Evolutionary conservation across 1,140 invertebrate genomes (phyloP), one percentile per base, ranked within the genome.

Genomic region (Lordiphosa mommai): DNA sequence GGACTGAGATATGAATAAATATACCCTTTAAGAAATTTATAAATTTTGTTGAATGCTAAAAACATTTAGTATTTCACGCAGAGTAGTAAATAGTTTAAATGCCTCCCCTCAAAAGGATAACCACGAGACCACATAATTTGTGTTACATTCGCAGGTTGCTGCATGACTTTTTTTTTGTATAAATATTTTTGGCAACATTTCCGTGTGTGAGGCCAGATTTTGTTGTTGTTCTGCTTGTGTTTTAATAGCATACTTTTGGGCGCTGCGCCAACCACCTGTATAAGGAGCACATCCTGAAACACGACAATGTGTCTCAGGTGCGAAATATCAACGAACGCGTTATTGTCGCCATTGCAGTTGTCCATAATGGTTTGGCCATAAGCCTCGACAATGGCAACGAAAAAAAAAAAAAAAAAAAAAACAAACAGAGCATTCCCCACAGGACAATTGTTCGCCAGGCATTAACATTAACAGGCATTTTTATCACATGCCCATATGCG

Each of bases 341-440:
- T 74, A 80, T 82, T 82, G 61, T 67, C 66, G 66, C 70, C 76
- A 80, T 80, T 82, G 76, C 74, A 80, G 74, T 82, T 80, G 71
- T 74, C 71, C 74, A 80, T 74, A 74, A 82, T 82, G 74, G 76
- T 55, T 67, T 63, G 59, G 48, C 70, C 76, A 66, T 74, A 82
- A 79, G 74, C 74, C 57, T 10, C 57, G 36, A 27, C 72, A 65
- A 61, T 49, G 41, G 57, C 27, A 48, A 23, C 20, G 6, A 5
- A 6, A 23, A 23, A 1, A 23, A 23, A 17, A 23, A 23, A 1
- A 23, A 23, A 17, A 3, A 23, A 23, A 23, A 5, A 9, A 13
- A 20, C 9, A 37, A 10, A 47, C 6, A 13, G n/a, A 33, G 36
- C 23, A 61, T 57, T 65, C 30, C 55, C 70, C 73, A 34, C 73